Evolutionary conservation across 92 coral and sea anemone species (phyloP).

Genomic region (Micromussa lordhowensis): DNA sequence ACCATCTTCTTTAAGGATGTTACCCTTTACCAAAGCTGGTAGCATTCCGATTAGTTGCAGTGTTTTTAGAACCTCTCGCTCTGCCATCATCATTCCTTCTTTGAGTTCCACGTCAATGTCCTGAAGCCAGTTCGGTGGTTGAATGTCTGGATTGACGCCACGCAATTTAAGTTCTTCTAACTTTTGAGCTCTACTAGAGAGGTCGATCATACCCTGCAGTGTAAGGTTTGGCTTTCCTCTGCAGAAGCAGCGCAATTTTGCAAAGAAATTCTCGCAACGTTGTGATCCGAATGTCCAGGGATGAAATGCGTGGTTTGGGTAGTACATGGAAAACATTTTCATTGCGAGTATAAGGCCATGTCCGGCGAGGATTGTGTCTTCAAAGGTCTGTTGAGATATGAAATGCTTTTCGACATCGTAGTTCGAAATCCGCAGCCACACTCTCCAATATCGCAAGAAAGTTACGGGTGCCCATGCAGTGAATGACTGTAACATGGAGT

Average conservation of each 20-base stretch:
- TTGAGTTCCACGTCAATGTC: constrained; percentile 28
- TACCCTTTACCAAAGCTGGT: constrained; percentile 36
- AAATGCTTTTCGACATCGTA: constrained; percentile 38
- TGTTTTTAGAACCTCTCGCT: constrained; percentile 55
- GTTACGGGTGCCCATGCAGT: constrained; percentile 28
- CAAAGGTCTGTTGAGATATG: constrained; percentile 47
- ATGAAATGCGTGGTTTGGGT: constrained; percentile 41
- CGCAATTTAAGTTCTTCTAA: constrained; percentile 52
- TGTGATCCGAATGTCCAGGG: constrained; percentile 56
- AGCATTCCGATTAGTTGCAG: constrained; percentile 46
- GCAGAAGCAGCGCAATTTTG: constrained; percentile 34
- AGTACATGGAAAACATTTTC: constrained; percentile 30
- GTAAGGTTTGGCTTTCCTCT: constrained; percentile 33
- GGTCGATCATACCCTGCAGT: constrained; percentile 44
- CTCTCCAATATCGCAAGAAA: constrained; percentile 13
- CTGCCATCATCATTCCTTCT: constrained; percentile 45
- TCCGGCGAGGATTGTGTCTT: constrained; percentile 37
- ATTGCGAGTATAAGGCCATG: constrained; percentile 35
- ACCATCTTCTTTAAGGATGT: constrained; percentile 30
- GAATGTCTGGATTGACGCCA: neutral
- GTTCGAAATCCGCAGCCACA: constrained; percentile 27
- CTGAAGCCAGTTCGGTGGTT: constrained; percentile 18
- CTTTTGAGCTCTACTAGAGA: constrained; percentile 51
- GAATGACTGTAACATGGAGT: constrained; percentile 1
- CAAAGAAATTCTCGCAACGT: constrained; percentile 47